These are phyloP conservation scores for Nasonia longicornis DNA, from an alignment of 1,140 invertebrate species.

Conservation along the genomic window DNA sequence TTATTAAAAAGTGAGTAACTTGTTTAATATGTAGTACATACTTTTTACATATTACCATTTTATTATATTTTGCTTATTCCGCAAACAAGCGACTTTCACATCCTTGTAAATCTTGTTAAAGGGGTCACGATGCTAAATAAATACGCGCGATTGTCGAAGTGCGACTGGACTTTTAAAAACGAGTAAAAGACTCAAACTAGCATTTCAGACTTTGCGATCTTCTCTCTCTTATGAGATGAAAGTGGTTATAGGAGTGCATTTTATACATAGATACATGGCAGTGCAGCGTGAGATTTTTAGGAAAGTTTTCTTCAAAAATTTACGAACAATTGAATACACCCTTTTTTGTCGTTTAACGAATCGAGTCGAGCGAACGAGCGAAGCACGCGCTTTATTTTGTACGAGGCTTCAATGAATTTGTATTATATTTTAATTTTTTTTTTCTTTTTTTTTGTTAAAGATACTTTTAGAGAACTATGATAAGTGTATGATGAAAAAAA, in stretches of 20 bases:
- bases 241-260: neutral
- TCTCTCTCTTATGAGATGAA: constrained; percentile 40
- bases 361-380: constrained; percentile 20
- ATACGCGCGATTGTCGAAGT: constrained; percentile 10
- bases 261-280: constrained; percentile 20
- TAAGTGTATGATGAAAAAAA: constrained; percentile 3
- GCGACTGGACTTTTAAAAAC: constrained; percentile 10
- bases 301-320: neutral
- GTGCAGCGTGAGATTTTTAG: constrained; percentile 14
- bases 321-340: constrained; percentile 5
- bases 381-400: constrained; percentile 21
- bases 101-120: neutral
- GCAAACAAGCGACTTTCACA: constrained; percentile 18
- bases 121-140: constrained; percentile 20
- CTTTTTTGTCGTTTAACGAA: constrained; percentile 10
- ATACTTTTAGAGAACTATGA: constrained; percentile 8
- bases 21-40: neutral
- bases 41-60: neutral
- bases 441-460: constrained; percentile 10
- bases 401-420: constrained; percentile 18
- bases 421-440: neutral
- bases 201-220: constrained; percentile 38
- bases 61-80: neutral
- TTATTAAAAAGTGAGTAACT: constrained; percentile 23
- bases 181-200: neutral